These are phyloP conservation scores for Erannis defoliaria DNA, from an alignment of 2,888 invertebrate genomes.

Conservation along the genomic window DNA sequence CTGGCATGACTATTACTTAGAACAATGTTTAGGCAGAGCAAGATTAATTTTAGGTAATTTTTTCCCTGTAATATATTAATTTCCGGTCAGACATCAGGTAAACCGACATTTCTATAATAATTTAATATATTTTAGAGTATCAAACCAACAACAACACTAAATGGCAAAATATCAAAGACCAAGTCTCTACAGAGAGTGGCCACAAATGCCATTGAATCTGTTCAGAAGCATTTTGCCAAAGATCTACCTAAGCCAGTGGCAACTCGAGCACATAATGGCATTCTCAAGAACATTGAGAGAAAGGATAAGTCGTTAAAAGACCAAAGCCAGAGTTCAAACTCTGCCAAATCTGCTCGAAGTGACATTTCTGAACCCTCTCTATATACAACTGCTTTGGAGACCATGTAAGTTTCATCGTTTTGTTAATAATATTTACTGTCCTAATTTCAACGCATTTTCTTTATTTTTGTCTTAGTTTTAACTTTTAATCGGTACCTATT, in stretches of 20 bases:
- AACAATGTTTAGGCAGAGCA: too few species aligned
- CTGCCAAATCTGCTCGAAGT: slow-evolving; percentile 83
- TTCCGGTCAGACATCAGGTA: neutral
- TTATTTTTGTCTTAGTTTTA: too few species aligned
- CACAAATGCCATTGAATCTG: slow-evolving; percentile 72
- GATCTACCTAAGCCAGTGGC: slow-evolving; percentile 70
- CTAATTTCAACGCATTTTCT: too few species aligned
- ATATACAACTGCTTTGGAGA: slow-evolving; percentile 92
- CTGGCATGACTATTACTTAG: too few species aligned
- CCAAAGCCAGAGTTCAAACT: slow-evolving; percentile 72
- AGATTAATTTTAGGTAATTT: too few species aligned
- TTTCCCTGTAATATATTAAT: too few species aligned
- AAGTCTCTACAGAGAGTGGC: slow-evolving; percentile 77
- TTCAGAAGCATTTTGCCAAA: slow-evolving; percentile 76
- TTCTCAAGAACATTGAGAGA: slow-evolving; percentile 76
- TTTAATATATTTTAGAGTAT: slow-evolving; percentile 66
- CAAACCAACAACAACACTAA: slow-evolving; percentile 67
- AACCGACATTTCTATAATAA: neutral
- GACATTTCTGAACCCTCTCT: slow-evolving; percentile 92
- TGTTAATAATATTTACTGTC: neutral
- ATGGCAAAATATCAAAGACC: slow-evolving; percentile 79
- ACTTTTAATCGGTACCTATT: too few species aligned
- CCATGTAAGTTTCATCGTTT: slow-evolving; percentile 78
- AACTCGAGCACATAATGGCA: slow-evolving; percentile 74
- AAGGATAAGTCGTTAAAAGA: slow-evolving; percentile 63